Evolutionary conservation across 2,113 vertebrate genomes (phyloP), one percentile per base, ranked within the genome.

Genomic region (Ictidomys tridecemlineatus): DNA sequence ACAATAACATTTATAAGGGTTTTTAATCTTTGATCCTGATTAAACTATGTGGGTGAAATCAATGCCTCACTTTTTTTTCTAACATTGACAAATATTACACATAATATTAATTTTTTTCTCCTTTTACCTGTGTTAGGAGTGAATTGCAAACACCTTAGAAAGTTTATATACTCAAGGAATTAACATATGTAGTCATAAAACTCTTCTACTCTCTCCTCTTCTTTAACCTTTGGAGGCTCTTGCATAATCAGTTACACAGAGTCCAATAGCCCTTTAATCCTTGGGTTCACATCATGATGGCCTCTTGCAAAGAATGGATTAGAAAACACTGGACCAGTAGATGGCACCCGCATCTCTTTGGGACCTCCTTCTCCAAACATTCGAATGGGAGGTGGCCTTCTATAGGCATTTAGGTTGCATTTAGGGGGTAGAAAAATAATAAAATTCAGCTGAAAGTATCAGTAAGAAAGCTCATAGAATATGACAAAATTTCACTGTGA

Each of bases 201-300:
- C 14, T 8, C 34, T 32, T 2, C 1, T 77, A 32, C 13, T 85
- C 3, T 69, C 20, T 87, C 79, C 79, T 77, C 26, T 87, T 84
- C 28, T 74, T 0, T 30, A 88, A 4, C 4, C 6, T 74, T 53
- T 37, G 16, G 17, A 14, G 0, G 0, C 56, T 51, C 1, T 78
- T 12, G 0, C 32, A 0, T 56, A 80, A 58, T 18, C n/a, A 61
- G 2, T n/a, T 3, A 32, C 42, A 42, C 1, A 48, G 39, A 86
- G 30, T 8, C 8, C 53, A 8, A 53, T 20, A 72, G 12, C 1
- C 14, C 20, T 51, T 37, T 63, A 51, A 32, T 42, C 20, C 3
- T 26, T 28, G 24, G 93, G 45, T 69, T 30, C 63, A 30, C 65
- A n/a, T 4, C 34, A 20, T 74, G 14, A 11, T 30, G 32, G 39